Evolutionary conservation across 2,113 vertebrate species (phyloP), one percentile per base, ranked within the genome.

Genomic region (Potamarius usumacintae): DNA sequence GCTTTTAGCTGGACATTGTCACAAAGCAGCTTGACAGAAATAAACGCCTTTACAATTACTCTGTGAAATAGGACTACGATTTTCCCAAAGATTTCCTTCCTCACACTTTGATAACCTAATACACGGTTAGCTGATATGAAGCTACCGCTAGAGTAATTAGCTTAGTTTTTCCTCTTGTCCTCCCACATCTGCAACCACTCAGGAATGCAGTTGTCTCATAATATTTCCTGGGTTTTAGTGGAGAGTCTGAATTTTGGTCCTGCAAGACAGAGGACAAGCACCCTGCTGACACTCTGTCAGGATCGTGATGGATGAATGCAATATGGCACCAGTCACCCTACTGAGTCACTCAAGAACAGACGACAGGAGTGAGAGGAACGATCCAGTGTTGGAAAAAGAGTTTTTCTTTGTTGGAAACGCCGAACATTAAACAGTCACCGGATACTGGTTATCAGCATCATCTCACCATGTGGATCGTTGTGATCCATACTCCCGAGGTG

Each of bases 221-320:
- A 72, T 58, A 85, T 76, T 60, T 76, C 71, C 69, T 76, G 71
- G 55, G 18, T 85, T 85, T 60, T 15, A 20, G 53, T n/a, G 8
- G 53, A 60, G 30, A 72, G 53, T 48, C 48, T 85, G 67, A 15
- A 72, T 72, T 84, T 69, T n/a, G n/a, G 69, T 58, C 52, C 67
- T 22, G 84, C 53, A 60, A 42, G 71, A 30, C 71, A 52, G 84
- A 74, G 87, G 82, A 94, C 92, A 86, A 90, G 89, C 92, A 87
- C 90, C 93, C 89, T 91, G 91, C 92, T 93, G 93, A 92, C 92
- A 92, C 85, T 90, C 91, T 90, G 92, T 90, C 90, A 87, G 62
- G 20, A 62, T 22, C 25, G 25, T 95, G 92, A 95, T 94, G 91
- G 92, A 95, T 93, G 93, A 91, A 88, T 87, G 91, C 85, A 93